Base-by-base conservation (phyloP, 1,140 invertebrate genomes). In the Panagrolaimus sp. region DNA sequence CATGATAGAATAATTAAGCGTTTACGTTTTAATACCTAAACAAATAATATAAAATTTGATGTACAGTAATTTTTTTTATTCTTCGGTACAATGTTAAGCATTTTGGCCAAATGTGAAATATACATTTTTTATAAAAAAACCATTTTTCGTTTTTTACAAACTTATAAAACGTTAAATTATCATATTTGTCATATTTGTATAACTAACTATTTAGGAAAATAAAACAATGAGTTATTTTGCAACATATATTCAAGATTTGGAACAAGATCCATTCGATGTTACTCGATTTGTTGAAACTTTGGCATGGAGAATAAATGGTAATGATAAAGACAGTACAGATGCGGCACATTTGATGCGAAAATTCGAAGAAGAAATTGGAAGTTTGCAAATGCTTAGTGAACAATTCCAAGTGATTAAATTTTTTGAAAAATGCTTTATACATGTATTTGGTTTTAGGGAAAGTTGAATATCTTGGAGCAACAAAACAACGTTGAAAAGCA, bases 211-310 rank as follows among this genome's bases (percentile, higher is more conserved):
- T n/a, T n/a, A n/a, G n/a, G n/a, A n/a, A n/a, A n/a, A n/a, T n/a
- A n/a, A n/a, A n/a, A n/a, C n/a, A 38, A 38, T 38, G 32, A 38
- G 32, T 38, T 82, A 83, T 52, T 82, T 83, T 62, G 70, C 79
- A 12, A 82, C 80, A 4, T 82, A 83, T 67, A 73, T 83, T 15
- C 71, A 83, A 58, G 80, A 82, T 71, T 71, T 82, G 38, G 80
- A 82, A 43, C 80, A 82, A 91, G 93, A 96, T 83, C 92, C 93
- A 0, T 98, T 96, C 85, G 92, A 96, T 87, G 89, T 92, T 26
- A 91, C 93, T 84, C 94, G 96, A 80, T 98, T 98, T 88, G 93
- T 98, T 0, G 95, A 98, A 85, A 87, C 93, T 69, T 86, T 98
- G 74, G 94, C 94, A 68, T 94, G 94, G 90, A 88, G 93, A 80